phyloP scores from a whole-genome alignment of 2,113 vertebrate species.

The Takifugu flavidus region DNA sequence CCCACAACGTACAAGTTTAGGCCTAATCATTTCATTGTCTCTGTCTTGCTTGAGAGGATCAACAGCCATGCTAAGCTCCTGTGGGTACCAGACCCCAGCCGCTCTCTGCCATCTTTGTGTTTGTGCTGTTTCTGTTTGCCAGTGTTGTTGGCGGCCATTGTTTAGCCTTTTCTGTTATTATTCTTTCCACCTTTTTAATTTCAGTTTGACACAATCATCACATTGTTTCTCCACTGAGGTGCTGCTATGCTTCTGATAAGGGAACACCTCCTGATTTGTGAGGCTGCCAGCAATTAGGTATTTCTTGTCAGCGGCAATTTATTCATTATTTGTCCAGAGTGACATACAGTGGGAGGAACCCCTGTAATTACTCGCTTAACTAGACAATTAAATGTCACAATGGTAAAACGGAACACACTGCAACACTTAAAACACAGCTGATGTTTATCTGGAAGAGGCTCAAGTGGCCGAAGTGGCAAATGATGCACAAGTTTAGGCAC shows the following conservation, averaged over 20 bases:
- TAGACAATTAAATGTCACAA: neutral
- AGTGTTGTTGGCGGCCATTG: too few species aligned
- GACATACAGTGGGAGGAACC: neutral
- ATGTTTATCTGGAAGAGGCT: too few species aligned
- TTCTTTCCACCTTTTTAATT: conserved; percentile 14
- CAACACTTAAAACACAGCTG: too few species aligned
- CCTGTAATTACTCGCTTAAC: neutral
- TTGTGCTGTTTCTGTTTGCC: conserved; percentile 2
- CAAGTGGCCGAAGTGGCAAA: too few species aligned
- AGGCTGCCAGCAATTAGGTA: neutral
- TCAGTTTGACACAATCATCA: neutral
- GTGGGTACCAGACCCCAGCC: conserved; percentile 41
- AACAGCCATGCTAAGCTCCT: conserved; percentile 55
- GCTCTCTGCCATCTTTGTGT: conserved; percentile 50
- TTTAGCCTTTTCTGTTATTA: neutral
- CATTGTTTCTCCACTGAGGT: neutral
- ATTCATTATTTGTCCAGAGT: neutral
- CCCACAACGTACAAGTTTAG: conserved; percentile 48
- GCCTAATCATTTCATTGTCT: conserved; percentile 67
- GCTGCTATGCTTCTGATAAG: neutral
- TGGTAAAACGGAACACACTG: neutral
- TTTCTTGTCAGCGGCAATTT: conserved; percentile 3
- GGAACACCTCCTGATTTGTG: neutral
- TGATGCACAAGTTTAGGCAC: too few species aligned
- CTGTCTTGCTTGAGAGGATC: conserved; percentile 66